A percentile compares a stretch with the other conserved stretches of the same genome.
Conservation (phyloP, 2,888 invertebrate species). For the Orthonychiurus folsomi region DNA sequence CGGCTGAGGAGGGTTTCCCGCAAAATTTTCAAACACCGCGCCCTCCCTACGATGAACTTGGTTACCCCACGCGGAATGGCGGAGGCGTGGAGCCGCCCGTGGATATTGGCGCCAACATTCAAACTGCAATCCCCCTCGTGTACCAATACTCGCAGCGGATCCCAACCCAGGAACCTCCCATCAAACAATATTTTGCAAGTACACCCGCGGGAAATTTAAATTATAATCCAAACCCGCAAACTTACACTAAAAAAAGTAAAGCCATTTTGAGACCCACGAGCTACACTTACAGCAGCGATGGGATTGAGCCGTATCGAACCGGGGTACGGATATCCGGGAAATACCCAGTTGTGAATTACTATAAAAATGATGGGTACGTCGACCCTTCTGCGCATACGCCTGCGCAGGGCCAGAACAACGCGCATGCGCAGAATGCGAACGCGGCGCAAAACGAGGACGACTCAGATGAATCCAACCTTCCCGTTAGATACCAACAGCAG, state of each 20-base stretch:
- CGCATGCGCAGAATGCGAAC: neutral
- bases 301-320: neutral
- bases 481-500: neutral
- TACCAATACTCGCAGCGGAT: neutral
- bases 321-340: neutral
- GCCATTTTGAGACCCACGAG: slow-evolving; percentile 8
- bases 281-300: neutral
- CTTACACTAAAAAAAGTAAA: slow-evolving; percentile 6
- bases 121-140: neutral
- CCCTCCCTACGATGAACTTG: slow-evolving; percentile 36
- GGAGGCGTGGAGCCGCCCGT: no score
- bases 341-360: neutral
- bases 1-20: slow-evolving; percentile 22
- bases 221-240: slow-evolving; percentile 23
- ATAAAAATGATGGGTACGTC: neutral
- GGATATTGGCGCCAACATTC: slow-evolving; percentile 20
- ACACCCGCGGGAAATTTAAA: slow-evolving; percentile 36
- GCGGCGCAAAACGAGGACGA: neutral
- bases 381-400: neutral
- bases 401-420: no score
- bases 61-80: slow-evolving; percentile 37
- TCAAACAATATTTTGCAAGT: slow-evolving; percentile 32
- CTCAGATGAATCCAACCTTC: neutral
- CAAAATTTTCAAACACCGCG: slow-evolving; percentile 28
- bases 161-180: slow-evolving; percentile 19